Evolutionary conservation across 2,113 vertebrate genomes (phyloP).

Genomic region (Oreotrochilus melanogaster): DNA sequence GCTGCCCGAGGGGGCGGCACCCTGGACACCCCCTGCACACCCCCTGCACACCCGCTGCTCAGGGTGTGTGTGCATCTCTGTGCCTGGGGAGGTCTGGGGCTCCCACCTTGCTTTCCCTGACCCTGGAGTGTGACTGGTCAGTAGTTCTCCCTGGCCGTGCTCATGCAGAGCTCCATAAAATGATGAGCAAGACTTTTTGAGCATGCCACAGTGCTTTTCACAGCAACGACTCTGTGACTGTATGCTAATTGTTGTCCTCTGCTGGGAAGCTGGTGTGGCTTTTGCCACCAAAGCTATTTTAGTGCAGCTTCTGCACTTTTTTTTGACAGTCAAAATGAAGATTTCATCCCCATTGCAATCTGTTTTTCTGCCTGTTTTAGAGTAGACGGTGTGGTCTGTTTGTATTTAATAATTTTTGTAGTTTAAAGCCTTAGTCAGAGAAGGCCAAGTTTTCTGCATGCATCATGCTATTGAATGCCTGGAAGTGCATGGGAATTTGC

Average conservation of each 20-base stretch:
- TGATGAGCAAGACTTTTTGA: neutral
- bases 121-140: neutral
- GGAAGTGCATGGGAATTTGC: neutral
- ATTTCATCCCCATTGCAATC: slow-evolving; percentile 38
- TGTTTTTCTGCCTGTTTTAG: slow-evolving; percentile 35
- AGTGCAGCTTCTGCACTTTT: slow-evolving; percentile 43
- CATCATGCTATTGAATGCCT: neutral
- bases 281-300: slow-evolving; percentile 68
- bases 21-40: neutral
- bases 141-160: slow-evolving; percentile 33
- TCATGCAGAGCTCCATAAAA: slow-evolving; percentile 15
- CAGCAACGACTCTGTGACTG: neutral
- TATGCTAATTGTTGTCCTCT: slow-evolving; percentile 57
- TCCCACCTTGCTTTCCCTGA: neutral
- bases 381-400: neutral
- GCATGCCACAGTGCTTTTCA: neutral
- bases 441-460: neutral
- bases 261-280: slow-evolving; percentile 29
- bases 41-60: neutral
- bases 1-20: neutral
- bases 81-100: neutral
- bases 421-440: slow-evolving; percentile 18
- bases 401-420: slow-evolving; percentile 21
- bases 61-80: accelerated
- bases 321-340: slow-evolving; percentile 61